Evolutionary conservation across 2,888 invertebrate species (phyloP).

Genomic region (Suillia variegata): DNA sequence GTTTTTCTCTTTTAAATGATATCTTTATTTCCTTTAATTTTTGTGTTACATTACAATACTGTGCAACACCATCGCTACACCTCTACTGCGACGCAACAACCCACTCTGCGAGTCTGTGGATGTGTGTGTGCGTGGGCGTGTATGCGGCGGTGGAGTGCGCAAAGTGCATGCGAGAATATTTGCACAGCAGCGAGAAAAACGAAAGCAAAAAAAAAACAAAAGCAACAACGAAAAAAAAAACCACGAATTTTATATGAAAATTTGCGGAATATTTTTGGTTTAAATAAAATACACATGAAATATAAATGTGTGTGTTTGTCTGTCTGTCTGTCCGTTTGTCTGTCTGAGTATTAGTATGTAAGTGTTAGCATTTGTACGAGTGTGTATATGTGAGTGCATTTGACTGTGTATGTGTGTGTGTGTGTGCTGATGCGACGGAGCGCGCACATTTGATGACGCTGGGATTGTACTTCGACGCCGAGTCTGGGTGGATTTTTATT

Average conservation of each 20-base stretch:
- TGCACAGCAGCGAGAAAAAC: not conserved
- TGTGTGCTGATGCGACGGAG: conserved; percentile 7
- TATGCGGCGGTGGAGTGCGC: not conserved
- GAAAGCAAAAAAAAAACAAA: too few relatives aligned
- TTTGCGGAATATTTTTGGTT: conserved; percentile 2
- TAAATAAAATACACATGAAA: conserved; percentile 6
- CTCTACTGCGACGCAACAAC: too few relatives aligned
- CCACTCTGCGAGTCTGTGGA: too few relatives aligned
- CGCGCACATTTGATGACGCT: not conserved
- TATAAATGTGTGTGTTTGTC: not conserved
- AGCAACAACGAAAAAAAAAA: too few relatives aligned
- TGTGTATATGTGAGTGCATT: conserved; percentile 26
- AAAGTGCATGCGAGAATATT: not conserved
- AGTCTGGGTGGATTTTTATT: conserved; percentile 11
- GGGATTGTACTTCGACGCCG: too few relatives aligned
- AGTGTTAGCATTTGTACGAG: not conserved
- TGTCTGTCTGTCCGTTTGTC: too few relatives aligned
- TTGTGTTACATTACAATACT: too few relatives aligned
- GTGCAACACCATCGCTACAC: too few relatives aligned
- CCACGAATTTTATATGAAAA: not conserved
- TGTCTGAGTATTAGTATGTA: not conserved
- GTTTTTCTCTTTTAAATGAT: too few relatives aligned
- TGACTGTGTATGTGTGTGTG: conserved; percentile 32
- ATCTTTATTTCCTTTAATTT: too few relatives aligned
- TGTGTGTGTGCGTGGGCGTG: not conserved